Conservation (phyloP, 2,888 invertebrate species). For the Hemithea aestivaria region DNA sequence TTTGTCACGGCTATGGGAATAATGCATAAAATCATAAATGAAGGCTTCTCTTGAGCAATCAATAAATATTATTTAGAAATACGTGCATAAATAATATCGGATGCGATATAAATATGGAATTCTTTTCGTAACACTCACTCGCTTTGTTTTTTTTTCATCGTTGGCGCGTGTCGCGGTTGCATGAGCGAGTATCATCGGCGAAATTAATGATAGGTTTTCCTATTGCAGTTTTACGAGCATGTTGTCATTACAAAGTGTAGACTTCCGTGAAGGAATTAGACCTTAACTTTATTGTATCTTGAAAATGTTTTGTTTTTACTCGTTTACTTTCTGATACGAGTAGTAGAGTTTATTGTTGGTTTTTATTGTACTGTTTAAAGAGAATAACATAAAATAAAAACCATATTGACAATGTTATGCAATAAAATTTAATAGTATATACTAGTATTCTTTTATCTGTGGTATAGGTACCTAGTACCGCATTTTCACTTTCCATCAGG, state of each 20-base stretch:
- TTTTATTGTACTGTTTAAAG: too few species aligned
- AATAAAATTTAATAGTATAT: constrained; percentile 2
- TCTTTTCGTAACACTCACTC: constrained; percentile 48
- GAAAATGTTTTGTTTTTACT: too few species aligned
- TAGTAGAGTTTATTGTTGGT: too few species aligned
- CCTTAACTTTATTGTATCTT: too few species aligned
- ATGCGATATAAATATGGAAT: constrained; percentile 27
- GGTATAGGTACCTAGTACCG: too few species aligned
- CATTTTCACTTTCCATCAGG: too few species aligned
- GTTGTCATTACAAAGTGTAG: constrained; percentile 11
- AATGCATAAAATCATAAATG: constrained; percentile 26
- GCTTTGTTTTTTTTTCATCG: constrained; percentile 32
- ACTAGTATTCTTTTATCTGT: too few species aligned
- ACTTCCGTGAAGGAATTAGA: constrained; percentile 3
- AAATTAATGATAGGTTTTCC: constrained; percentile 48
- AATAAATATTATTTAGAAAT: constrained; percentile 35
- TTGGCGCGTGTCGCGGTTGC: constrained; percentile 34
- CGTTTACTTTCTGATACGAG: too few species aligned
- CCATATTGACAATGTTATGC: not conserved
- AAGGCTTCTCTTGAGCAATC: constrained; percentile 36
- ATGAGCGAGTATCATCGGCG: constrained; percentile 36
- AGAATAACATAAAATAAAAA: not conserved
- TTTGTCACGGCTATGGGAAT: constrained; percentile 44
- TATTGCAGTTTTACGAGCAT: constrained; percentile 29
- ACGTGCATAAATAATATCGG: constrained; percentile 26